Evolutionary conservation across 2,797 vertebrate species (phyloP), one percentile per base, ranked within the genome.

Genomic region (Nyctibius grandis): DNA sequence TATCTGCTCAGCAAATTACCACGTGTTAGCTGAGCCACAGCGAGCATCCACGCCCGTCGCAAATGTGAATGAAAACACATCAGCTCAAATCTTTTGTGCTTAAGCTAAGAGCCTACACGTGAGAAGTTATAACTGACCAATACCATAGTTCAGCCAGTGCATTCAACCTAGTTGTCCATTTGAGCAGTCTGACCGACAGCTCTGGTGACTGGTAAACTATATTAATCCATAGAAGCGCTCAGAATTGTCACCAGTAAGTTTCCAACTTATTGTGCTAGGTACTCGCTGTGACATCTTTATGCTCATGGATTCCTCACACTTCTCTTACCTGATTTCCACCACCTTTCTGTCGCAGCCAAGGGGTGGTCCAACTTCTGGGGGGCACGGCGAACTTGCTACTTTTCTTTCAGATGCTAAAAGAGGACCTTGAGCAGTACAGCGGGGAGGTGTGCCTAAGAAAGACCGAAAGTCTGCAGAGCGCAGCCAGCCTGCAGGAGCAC

Each of bases 361-460:
- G 40, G 44, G 11, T 56, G 61, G 9, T 5, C 11, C 44, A 57
- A 13, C 50, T 83, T 72, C 31, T 31, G n/a, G n/a, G 28, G 47
- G 31, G 9, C 22, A 33, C 1, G 0, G 31, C 13, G 17, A 61
- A 5, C 31, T 48, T 74, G 6, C 56, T 89, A 29, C 50, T 93
- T 70, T 44, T 74, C 51, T 83, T 84, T 56, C 87, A 99, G 99
- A 80, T 92, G 18, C 74, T 99, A 77, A 96, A 72, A 64, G 93
- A 97, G 42, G 97, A 97, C 56, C 96, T 96, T 82, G 97, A 98
- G 50, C 94, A 96, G 38, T 98, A 97, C 31, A 95, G 97, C 72
- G 98, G 98, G 6, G 98, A 98, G 64, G 74, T 86, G 23, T 89
- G 98, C 54, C 84, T 98, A 17, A 91, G 83, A 38, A 97, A 94